phyloP scores from a whole-genome alignment of 2,113 vertebrate species.

The Stigmatopora argus region DNA sequence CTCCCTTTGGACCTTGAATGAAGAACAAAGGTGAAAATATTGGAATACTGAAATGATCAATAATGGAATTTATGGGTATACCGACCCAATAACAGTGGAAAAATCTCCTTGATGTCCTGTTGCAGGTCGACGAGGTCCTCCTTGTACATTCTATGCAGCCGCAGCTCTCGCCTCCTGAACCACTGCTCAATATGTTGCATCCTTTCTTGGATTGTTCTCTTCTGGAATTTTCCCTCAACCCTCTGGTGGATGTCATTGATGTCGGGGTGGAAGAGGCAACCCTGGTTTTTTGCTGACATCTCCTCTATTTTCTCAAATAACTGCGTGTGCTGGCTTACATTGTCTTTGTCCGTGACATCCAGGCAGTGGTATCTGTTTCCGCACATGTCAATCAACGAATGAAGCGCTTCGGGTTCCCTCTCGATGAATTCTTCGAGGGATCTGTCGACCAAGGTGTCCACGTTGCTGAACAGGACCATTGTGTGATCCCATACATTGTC shows the following conservation, averaged over 20 bases:
- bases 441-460: conserved; percentile 29
- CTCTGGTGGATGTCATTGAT: conserved; percentile 5
- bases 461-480: conserved; percentile 43
- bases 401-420: conserved; percentile 19
- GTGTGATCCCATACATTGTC: conserved; percentile 45
- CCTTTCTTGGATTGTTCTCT: conserved; percentile 17
- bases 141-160: conserved; percentile 21
- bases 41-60: background rate
- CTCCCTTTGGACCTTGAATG: conserved; percentile 4
- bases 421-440: conserved; percentile 50
- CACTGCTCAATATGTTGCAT: conserved; percentile 18
- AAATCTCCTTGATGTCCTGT: background rate
- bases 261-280: conserved; percentile 26
- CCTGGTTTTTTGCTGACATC: conserved; percentile 33
- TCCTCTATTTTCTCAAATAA: conserved; percentile 53
- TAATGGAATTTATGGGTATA: background rate
- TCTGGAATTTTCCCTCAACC: conserved; percentile 20
- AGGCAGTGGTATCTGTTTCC: conserved; percentile 48
- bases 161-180: conserved; percentile 25
- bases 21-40: conserved; percentile 5
- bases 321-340: conserved; percentile 30
- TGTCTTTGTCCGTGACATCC: conserved; percentile 26
- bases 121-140: conserved; percentile 23
- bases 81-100: conserved; percentile 26
- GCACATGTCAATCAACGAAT: conserved; percentile 48